Evolutionary conservation across 1,140 invertebrate genomes (phyloP).

Genomic region (Holcopasites calliopsidis): DNA sequence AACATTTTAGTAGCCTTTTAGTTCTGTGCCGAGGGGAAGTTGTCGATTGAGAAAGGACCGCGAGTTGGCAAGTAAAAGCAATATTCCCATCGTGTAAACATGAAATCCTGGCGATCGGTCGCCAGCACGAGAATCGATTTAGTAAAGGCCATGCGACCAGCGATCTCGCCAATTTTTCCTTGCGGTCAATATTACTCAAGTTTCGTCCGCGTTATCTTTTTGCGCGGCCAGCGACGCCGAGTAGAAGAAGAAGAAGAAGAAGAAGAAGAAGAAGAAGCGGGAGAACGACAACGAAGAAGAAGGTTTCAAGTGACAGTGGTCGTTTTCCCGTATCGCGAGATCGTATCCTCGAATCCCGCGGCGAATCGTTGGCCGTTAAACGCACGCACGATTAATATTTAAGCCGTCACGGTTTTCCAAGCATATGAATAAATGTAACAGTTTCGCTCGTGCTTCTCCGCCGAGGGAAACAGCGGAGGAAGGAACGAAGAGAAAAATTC

Average conservation of each 20-base stretch:
- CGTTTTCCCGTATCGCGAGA: conserved; percentile 20
- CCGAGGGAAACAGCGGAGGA: background rate
- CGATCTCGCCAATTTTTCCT: conserved; percentile 25
- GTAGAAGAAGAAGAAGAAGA: background rate
- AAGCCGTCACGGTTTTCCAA: background rate
- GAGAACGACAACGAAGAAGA: background rate
- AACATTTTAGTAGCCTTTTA: no score
- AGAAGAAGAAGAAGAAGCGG: background rate
- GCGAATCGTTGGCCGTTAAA: background rate
- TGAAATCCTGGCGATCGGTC: background rate
- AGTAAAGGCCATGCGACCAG: conserved; percentile 19
- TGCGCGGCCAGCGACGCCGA: background rate
- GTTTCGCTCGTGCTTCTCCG: background rate
- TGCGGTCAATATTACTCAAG: conserved; percentile 46
- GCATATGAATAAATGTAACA: background rate
- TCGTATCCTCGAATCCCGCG: background rate
- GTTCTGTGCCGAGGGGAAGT: no score
- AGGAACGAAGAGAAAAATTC: background rate
- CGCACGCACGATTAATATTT: background rate
- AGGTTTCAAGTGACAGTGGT: conserved; percentile 30
- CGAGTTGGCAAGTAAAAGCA: no score
- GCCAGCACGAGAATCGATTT: conserved; percentile 14
- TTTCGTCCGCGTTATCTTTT: conserved; percentile 38
- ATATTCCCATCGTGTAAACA: background rate
- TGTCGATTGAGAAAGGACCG: no score